Evolutionary conservation across 2,113 vertebrate genomes (phyloP).

Genomic region (Okapia johnstoni): DNA sequence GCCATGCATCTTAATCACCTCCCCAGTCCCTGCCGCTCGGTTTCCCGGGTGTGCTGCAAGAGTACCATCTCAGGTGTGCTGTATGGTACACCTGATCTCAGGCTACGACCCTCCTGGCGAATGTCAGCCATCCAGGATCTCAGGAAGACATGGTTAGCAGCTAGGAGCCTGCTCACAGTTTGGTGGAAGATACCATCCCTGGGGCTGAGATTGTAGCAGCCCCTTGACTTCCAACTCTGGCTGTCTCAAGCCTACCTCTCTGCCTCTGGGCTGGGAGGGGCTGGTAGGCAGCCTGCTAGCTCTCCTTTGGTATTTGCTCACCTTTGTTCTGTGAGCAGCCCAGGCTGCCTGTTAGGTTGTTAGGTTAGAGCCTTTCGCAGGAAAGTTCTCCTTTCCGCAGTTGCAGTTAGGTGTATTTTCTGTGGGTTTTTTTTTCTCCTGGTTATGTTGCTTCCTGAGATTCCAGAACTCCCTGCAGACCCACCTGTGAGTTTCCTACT

Average conservation of each 20-base stretch:
- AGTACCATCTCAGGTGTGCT: neutral
- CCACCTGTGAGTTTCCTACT: neutral
- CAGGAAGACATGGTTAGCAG: neutral
- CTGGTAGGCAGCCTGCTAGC: neutral
- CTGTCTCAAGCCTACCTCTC: neutral
- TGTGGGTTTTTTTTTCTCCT: neutral
- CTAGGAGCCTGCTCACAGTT: neutral
- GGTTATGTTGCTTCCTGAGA: neutral
- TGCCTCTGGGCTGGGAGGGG: neutral
- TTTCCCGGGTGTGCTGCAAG: accelerated
- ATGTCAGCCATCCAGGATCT: neutral
- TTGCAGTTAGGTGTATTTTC: neutral
- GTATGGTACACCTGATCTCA: neutral
- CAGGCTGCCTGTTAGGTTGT: neutral
- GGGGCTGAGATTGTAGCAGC: neutral
- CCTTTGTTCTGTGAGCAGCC: neutral
- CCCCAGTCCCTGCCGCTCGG: accelerated
- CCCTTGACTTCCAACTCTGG: neutral
- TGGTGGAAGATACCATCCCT: neutral
- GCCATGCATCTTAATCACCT: neutral
- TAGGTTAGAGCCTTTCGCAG: neutral
- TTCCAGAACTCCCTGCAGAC: neutral
- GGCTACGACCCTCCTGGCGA: neutral
- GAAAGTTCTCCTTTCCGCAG: neutral
- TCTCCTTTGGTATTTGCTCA: neutral